Conservation (phyloP, 2,797 vertebrate genomes). For the Momotus momota region DNA sequence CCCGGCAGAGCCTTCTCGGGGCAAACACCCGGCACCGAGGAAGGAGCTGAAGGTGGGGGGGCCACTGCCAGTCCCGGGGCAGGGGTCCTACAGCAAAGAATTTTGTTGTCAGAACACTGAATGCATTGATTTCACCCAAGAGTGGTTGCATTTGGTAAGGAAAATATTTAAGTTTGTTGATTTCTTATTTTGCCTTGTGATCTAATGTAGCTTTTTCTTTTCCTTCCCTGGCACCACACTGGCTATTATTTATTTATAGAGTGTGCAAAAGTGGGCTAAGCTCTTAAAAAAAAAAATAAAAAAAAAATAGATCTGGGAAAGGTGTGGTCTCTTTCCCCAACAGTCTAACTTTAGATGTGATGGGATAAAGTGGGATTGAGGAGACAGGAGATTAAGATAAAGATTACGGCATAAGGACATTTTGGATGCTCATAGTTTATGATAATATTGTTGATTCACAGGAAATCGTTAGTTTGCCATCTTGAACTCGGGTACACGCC, state of each 20-base stretch:
- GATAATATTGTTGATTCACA: not conserved
- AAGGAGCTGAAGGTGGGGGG: not conserved
- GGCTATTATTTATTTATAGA: slow-evolving; percentile 22
- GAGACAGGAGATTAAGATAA: not conserved
- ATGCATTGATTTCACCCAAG: not conserved
- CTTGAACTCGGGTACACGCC: not conserved
- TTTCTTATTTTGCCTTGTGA: slow-evolving; percentile 20
- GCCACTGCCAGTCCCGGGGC: not conserved
- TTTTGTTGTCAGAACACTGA: too few species aligned
- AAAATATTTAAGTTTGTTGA: not conserved
- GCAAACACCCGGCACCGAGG: not conserved
- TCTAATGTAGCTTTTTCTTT: not conserved
- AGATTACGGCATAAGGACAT: not conserved
- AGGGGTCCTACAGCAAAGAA: not conserved
- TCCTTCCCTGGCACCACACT: not conserved
- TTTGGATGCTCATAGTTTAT: not conserved
- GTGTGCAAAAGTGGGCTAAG: not conserved
- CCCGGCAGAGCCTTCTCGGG: not conserved
- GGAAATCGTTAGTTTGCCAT: not conserved
- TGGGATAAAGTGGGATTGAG: not conserved
- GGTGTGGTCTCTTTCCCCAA: not conserved
- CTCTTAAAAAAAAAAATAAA: not conserved
- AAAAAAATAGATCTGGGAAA: not conserved
- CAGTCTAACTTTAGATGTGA: not conserved
- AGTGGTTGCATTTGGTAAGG: not conserved